Evolutionary conservation across 1,140 invertebrate species (phyloP), one percentile per base, ranked within the genome.

Genomic region (Bombus pascuorum): DNA sequence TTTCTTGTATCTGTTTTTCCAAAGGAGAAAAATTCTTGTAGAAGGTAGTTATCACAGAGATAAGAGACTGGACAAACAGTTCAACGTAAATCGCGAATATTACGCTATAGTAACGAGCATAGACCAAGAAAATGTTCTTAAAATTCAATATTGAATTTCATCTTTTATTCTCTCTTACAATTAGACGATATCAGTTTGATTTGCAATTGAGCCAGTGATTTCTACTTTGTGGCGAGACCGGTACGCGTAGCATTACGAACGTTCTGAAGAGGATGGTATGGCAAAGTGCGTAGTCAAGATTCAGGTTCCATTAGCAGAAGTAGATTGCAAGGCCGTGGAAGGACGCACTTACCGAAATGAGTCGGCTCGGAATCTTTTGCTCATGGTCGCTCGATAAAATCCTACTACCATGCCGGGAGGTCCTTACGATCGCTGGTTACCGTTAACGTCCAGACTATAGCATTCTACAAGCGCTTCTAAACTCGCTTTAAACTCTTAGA

Each of bases 241-340:
- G 39, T 53, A 70, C 25, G 32, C 25, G 39, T 68, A 34, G 18
- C 44, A 9, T 28, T 12, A 9, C 37, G 22, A 28, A 22, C 32
- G 32, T 68, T 39, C 34, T 3, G 44, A 66, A 34, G n/a, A 68
- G 32, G 62, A 71, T 34, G 42, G 18, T 66, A 42, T 12, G 13
- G 25, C 39, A 47, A 42, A 28, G 34, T n/a, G 18, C 34, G 34
- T 8, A n/a, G 47, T 22, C 18, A 22, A 22, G 47, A 53, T 32
- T 25, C 76, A 84, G 89, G 77, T 86, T 88, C 89, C 89, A 90
- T 90, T 90, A 90, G 86, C 89, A 62, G 53, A 34, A 71, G 66
- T 68, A 90, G 90, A 92, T 90, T 90, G 87, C 90, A 92, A 92
- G 90, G 90, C 89, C 90, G 86, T 81, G 42, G 74, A 83, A 88